Evolutionary conservation across 1,140 invertebrate genomes (phyloP).

Genomic region (Zaprionus tsacasi): DNA sequence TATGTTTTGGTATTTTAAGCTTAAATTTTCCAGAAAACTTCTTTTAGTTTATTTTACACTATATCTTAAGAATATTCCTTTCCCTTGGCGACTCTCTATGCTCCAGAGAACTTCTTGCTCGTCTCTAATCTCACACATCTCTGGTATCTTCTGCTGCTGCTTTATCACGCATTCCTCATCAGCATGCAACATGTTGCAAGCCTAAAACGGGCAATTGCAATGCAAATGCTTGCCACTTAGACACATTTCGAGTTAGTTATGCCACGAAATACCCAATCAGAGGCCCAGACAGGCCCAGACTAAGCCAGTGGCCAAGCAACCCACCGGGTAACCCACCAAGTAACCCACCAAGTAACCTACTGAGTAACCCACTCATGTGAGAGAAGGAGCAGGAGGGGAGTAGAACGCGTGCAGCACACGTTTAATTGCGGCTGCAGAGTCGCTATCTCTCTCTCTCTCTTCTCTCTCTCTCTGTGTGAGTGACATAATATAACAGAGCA

Average conservation of each 20-base stretch:
- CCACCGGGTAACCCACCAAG: neutral
- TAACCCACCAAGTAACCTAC: slow-evolving; percentile 14
- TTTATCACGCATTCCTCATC: slow-evolving; percentile 67
- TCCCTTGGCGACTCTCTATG: neutral
- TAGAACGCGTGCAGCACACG: slow-evolving; percentile 28
- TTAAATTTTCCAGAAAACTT: too few species aligned
- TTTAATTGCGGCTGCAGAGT: slow-evolving; percentile 63
- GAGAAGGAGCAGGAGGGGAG: neutral
- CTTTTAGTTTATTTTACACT: too few species aligned
- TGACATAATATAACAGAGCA: slow-evolving; percentile 72
- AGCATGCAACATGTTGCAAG: slow-evolving; percentile 49
- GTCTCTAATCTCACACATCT: slow-evolving; percentile 18
- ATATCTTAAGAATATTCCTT: neutral
- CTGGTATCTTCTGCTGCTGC: slow-evolving; percentile 18
- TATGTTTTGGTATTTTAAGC: too few species aligned
- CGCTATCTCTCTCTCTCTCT: slow-evolving; percentile 11
- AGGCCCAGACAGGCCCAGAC: slow-evolving; percentile 17
- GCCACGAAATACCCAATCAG: slow-evolving; percentile 73
- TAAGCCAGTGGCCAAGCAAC: neutral
- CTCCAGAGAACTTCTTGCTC: neutral
- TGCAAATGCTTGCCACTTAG: slow-evolving; percentile 64
- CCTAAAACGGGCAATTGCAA: slow-evolving; percentile 56
- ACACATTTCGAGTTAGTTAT: slow-evolving; percentile 78
- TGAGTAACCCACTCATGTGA: slow-evolving; percentile 60
- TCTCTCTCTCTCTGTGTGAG: slow-evolving; percentile 40